phyloP scores from a whole-genome alignment of 2,113 vertebrate species.

The Bettongia penicillata region DNA sequence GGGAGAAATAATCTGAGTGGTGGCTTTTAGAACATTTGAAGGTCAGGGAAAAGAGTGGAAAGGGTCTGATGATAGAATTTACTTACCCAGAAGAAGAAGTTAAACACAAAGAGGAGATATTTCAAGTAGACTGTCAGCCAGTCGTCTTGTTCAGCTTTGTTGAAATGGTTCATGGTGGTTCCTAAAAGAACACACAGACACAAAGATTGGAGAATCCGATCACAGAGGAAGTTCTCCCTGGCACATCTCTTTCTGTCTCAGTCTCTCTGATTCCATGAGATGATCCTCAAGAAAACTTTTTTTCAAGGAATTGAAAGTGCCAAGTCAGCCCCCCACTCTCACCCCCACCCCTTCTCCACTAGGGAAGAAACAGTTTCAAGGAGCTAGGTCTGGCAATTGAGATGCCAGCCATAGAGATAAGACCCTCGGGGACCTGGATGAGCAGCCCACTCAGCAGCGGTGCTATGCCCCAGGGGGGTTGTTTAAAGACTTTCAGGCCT shows the following conservation, averaged over 20 bases:
- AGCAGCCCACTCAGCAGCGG: background rate
- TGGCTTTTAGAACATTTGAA: background rate
- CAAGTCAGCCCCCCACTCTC: background rate
- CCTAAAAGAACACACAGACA: constrained; percentile 49
- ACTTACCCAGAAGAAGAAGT: constrained; percentile 94
- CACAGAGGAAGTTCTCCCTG: background rate
- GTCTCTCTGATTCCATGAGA: background rate
- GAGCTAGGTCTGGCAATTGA: background rate
- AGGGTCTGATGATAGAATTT: background rate
- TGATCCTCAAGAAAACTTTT: background rate
- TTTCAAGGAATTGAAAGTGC: background rate
- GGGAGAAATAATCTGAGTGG: constrained; percentile 9
- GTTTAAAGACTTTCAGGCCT: background rate
- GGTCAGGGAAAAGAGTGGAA: background rate
- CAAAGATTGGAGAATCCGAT: background rate
- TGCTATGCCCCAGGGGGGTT: background rate
- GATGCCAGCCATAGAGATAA: background rate
- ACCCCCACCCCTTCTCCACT: background rate
- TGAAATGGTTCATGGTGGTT: constrained; percentile 82
- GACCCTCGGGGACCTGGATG: background rate
- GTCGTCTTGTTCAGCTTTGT: constrained; percentile 87
- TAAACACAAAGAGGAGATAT: constrained; percentile 91
- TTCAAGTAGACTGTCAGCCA: constrained; percentile 89
- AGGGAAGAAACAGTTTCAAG: background rate
- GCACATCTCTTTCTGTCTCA: background rate